Conservation (phyloP, 2,113 vertebrate species). For the Colius striatus region DNA sequence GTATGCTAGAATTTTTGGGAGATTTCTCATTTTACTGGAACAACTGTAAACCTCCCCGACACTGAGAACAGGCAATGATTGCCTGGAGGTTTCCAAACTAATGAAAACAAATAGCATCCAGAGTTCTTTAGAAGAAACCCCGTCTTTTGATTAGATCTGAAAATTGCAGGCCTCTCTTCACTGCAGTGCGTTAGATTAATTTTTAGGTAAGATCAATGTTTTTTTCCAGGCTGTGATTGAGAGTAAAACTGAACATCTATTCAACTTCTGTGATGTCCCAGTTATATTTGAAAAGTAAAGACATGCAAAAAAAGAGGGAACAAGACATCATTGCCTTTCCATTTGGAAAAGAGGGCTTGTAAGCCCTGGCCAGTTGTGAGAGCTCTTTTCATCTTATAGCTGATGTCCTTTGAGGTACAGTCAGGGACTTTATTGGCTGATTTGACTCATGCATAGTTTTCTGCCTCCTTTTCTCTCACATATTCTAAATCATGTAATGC, state of each 20-base stretch:
- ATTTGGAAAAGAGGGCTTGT: background rate
- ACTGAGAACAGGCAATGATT: background rate
- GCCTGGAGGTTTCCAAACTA: background rate
- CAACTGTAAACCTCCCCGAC: background rate
- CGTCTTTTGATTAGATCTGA: background rate
- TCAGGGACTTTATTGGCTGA: background rate
- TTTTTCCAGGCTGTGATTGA: background rate
- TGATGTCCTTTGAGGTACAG: background rate
- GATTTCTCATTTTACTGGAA: background rate
- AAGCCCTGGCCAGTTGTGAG: background rate
- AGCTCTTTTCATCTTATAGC: background rate
- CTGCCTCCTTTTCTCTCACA: background rate
- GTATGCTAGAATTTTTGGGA: background rate
- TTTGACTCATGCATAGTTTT: rapidly evolving
- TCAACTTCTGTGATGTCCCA: background rate
- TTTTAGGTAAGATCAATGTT: background rate
- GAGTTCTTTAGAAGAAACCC: background rate
- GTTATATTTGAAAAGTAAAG: background rate
- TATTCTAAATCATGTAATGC: background rate
- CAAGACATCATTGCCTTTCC: background rate
- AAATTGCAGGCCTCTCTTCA: background rate
- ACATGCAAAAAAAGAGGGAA: background rate
- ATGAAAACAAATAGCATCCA: background rate
- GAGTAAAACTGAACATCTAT: background rate
- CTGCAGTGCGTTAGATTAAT: background rate